Conservation (phyloP, 2,888 invertebrate species). For the Pristionchus japonicus region DNA sequence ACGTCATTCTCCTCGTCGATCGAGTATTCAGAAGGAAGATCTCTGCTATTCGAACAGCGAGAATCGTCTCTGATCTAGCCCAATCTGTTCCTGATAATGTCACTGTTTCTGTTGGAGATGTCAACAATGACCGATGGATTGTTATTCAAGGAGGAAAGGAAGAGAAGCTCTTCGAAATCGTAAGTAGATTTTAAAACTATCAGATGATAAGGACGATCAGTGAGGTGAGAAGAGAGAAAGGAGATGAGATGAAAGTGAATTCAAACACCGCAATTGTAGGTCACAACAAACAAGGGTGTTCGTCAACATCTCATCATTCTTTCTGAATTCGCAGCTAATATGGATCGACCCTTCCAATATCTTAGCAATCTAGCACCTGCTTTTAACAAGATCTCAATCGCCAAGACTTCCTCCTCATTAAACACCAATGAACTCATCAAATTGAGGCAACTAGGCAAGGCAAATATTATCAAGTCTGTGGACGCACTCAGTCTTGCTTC, state of each 20-base stretch:
- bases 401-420: conserved; percentile 11
- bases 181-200: not conserved
- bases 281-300: conserved; percentile 15
- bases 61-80: conserved; percentile 44
- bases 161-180: conserved; percentile 43
- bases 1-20: conserved; percentile 46
- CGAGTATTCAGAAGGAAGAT: conserved; percentile 38
- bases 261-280: too few species aligned
- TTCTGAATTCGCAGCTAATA: conserved; percentile 23
- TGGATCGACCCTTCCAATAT: conserved; percentile 43
- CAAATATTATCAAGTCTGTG: conserved; percentile 17
- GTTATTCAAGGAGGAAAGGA: conserved; percentile 46
- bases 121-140: conserved; percentile 24
- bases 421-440: conserved; percentile 26
- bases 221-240: too few species aligned
- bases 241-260: too few species aligned
- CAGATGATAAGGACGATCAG: too few species aligned
- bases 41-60: conserved; percentile 18
- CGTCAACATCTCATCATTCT: conserved; percentile 47
- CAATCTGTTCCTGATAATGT: conserved; percentile 14
- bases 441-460: conserved; percentile 1
- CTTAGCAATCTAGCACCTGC: conserved; percentile 43
- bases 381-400: conserved; percentile 43
- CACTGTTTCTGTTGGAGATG: conserved; percentile 30
- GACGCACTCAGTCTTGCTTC: conserved; percentile 7